Evolutionary conservation across 2,113 vertebrate species (phyloP).

Genomic region (Gallinago paraguaiae): DNA sequence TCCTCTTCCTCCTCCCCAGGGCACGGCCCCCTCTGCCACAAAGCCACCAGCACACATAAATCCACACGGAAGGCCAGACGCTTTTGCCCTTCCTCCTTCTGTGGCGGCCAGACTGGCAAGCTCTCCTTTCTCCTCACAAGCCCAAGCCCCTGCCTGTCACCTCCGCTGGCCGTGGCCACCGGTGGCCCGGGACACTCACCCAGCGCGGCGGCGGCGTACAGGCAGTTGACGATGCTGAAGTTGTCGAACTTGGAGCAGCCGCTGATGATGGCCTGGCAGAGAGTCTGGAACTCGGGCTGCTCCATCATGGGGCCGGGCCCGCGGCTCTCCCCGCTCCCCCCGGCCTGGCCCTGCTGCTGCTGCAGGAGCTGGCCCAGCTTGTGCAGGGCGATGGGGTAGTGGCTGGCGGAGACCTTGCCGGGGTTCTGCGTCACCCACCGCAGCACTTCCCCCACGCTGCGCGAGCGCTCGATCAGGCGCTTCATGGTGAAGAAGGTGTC

Average conservation of each 20-base stretch:
- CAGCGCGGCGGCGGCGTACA: conserved; percentile 86
- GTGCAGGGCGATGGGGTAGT: conserved; percentile 89
- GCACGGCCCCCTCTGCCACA: not conserved
- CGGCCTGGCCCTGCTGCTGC: conserved; percentile 30
- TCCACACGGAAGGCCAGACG: accelerated
- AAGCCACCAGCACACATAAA: accelerated
- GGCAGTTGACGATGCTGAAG: conserved; percentile 91
- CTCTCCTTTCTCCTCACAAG: not conserved
- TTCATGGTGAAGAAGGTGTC: conserved; percentile 92
- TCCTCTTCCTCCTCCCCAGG: not conserved
- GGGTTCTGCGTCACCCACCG: conserved; percentile 95
- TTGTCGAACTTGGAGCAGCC: conserved; percentile 90
- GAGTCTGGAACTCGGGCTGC: conserved; percentile 84
- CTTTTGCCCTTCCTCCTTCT: accelerated
- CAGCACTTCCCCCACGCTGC: conserved; percentile 86
- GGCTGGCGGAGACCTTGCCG: conserved; percentile 86
- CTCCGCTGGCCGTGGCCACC: accelerated
- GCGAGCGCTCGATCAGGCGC: conserved; percentile 88
- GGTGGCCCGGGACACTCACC: conserved; percentile 70
- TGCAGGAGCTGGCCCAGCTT: conserved; percentile 88
- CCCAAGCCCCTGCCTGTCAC: not conserved
- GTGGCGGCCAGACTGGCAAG: accelerated
- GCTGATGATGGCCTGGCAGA: conserved; percentile 84
- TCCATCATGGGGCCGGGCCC: conserved; percentile 65
- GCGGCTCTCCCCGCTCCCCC: not conserved